Conservation (phyloP, 2,888 invertebrate species). For the Cylindroiulus punctatus region DNA sequence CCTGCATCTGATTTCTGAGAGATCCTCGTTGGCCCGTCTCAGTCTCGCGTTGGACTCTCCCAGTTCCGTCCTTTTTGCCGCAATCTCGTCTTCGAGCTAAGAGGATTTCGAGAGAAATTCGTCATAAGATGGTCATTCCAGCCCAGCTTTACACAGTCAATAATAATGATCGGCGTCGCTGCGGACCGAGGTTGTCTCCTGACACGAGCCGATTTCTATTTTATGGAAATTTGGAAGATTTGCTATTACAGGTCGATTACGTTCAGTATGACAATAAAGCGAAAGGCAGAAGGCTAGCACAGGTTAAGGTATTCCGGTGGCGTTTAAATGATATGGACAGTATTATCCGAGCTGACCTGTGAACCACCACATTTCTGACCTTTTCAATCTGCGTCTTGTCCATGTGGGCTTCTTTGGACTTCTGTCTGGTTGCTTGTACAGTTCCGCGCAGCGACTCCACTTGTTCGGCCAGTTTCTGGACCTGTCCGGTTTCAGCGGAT, state of each 20-base stretch:
- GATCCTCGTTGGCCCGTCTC: neutral
- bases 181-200: too few species aligned
- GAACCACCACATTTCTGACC: neutral
- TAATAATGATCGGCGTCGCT: too few species aligned
- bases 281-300: too few species aligned
- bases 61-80: constrained; percentile 3
- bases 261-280: too few species aligned
- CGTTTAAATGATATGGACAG: too few species aligned
- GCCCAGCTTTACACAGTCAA: too few species aligned
- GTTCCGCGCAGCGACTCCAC: neutral
- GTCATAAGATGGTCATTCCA: too few species aligned
- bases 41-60: neutral
- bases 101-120: neutral
- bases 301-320: too few species aligned
- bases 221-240: too few species aligned
- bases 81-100: neutral
- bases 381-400: neutral
- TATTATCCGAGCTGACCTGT: too few species aligned
- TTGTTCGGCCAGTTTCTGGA: neutral
- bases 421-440: neutral
- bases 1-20: constrained; percentile 3
- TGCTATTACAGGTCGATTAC: too few species aligned
- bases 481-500: neutral
- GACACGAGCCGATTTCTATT: too few species aligned
- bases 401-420: neutral